Conservation (phyloP, 2,113 vertebrate species). For the Suricata suricatta region DNA sequence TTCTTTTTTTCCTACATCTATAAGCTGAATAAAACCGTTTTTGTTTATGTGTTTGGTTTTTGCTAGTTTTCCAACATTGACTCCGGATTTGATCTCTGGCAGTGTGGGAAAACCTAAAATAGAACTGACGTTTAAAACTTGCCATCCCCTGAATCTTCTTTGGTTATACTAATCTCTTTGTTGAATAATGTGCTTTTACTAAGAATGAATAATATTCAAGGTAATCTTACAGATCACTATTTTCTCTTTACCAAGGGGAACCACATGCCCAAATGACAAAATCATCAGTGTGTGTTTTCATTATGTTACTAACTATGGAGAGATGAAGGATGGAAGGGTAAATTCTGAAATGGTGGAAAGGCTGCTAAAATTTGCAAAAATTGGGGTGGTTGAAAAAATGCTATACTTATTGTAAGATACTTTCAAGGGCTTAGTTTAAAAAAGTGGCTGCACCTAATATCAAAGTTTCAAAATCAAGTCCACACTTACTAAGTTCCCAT, state of each 20-base stretch:
- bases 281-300: background rate
- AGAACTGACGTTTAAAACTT: background rate
- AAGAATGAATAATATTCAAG: background rate
- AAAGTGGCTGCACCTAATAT: background rate
- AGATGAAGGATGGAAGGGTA: too few relatives aligned
- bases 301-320: background rate
- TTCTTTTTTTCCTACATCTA: background rate
- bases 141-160: background rate
- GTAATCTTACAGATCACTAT: background rate
- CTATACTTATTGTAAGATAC: background rate
- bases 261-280: background rate
- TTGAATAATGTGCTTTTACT: conserved; percentile 30
- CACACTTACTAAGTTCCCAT: background rate
- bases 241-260: conserved; percentile 29
- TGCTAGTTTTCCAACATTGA: background rate
- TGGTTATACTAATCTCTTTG: background rate
- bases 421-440: conserved; percentile 30
- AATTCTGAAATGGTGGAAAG: background rate
- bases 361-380: background rate
- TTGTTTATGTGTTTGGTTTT: background rate
- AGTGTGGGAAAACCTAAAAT: background rate
- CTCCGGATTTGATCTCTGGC: background rate
- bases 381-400: background rate
- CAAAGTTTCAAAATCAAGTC: conserved; percentile 24
- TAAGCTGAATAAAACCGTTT: background rate